These are phyloP conservation scores for Cloeon dipterum DNA, from an alignment of 2,888 invertebrate genomes.

Conservation along the genomic window DNA sequence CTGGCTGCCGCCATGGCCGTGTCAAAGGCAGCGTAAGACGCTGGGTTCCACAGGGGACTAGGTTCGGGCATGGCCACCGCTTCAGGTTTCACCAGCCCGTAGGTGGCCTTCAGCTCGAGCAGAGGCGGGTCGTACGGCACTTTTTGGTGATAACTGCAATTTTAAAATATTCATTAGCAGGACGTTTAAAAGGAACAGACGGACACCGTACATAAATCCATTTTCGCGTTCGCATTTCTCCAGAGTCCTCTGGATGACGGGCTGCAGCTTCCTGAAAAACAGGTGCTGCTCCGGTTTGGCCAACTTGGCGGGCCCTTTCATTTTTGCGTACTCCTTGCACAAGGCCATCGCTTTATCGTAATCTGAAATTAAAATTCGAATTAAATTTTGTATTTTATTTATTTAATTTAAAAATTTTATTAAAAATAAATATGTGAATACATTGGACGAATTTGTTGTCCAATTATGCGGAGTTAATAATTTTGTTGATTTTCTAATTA, in stretches of 20 bases:
- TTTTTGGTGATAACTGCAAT: conserved; percentile 31
- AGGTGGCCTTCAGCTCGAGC: conserved; percentile 32
- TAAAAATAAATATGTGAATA: too few relatives aligned
- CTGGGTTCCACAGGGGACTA: conserved; percentile 25
- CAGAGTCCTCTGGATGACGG: conserved; percentile 27
- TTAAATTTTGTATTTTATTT: too few relatives aligned
- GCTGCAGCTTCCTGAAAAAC: conserved; percentile 31
- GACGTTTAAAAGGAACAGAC: neutral
- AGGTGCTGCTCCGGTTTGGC: conserved; percentile 31
- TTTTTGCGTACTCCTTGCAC: conserved; percentile 28
- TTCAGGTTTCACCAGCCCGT: conserved; percentile 33
- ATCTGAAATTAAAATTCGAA: too few relatives aligned
- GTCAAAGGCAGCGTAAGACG: conserved; percentile 20
- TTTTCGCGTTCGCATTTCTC: conserved; percentile 41
- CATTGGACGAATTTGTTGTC: too few relatives aligned
- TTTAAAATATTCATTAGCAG: neutral
- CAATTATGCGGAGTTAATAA: too few relatives aligned
- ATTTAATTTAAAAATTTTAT: too few relatives aligned
- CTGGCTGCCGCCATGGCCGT: conserved; percentile 13
- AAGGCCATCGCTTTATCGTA: conserved; percentile 23
- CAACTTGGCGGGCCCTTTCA: conserved; percentile 28
- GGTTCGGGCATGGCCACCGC: conserved; percentile 25
- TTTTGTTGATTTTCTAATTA: too few relatives aligned
- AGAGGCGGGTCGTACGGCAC: conserved; percentile 28
- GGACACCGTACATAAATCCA: conserved; percentile 32